Conservation (phyloP, 2,888 invertebrate genomes). For the Ectemnius lituratus region DNA sequence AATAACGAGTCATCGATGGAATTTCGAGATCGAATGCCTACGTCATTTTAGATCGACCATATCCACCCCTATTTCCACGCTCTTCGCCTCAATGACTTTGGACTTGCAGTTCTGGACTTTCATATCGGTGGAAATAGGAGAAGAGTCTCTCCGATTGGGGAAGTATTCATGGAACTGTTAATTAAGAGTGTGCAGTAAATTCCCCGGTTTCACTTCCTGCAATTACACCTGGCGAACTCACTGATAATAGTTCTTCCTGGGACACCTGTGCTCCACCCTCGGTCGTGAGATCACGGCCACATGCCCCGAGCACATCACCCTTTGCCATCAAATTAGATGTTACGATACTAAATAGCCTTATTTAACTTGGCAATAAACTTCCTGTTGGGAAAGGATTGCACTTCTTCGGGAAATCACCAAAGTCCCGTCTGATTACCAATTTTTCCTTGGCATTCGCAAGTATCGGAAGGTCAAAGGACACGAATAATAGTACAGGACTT, state of each 20-base stretch:
- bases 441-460: neutral
- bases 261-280: constrained; percentile 51
- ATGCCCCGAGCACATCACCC: constrained; percentile 52
- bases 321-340: constrained; percentile 57
- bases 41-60: constrained; percentile 31
- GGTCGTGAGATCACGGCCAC: constrained; percentile 55
- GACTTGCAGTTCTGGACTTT: neutral
- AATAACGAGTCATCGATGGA: constrained; percentile 54
- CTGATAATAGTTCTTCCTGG: constrained; percentile 39
- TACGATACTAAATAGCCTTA: constrained; percentile 57
- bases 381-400: neutral
- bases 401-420: neutral
- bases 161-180: neutral
- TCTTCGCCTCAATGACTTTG: neutral
- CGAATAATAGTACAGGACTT: neutral
- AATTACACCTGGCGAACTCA: constrained; percentile 32
- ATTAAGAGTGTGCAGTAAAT: constrained; percentile 7
- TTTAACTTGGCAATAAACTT: neutral
- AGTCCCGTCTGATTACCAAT: too few species aligned
- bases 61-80: constrained; percentile 32
- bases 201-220: constrained; percentile 18
- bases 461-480: constrained; percentile 42
- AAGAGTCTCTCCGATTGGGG: too few species aligned
- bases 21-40: constrained; percentile 29
- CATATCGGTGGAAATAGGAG: neutral